Evolutionary conservation across 2,888 invertebrate genomes (phyloP).

Genomic region (Eupelmus urozonus): DNA sequence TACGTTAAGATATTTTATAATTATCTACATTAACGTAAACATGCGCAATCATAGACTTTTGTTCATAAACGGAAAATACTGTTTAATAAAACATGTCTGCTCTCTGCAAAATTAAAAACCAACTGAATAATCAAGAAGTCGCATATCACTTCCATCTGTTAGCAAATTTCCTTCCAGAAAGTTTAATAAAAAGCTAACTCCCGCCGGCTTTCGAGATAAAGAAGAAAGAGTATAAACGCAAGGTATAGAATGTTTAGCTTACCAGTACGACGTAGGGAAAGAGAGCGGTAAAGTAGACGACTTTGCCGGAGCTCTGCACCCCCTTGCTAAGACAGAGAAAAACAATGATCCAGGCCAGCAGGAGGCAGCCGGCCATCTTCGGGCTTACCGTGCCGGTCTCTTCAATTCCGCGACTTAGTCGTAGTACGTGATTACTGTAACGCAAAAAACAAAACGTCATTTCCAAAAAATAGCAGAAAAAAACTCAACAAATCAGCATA

Average conservation of each 20-base stretch:
- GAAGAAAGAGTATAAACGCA: neutral
- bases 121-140: too few species aligned
- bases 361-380: slow-evolving; percentile 86
- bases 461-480: neutral
- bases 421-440: slow-evolving; percentile 80
- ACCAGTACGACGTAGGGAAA: slow-evolving; percentile 87
- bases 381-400: slow-evolving; percentile 83
- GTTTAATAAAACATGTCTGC: too few species aligned
- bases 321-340: slow-evolving; percentile 89
- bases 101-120: too few species aligned
- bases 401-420: slow-evolving; percentile 86
- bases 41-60: too few species aligned
- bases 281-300: slow-evolving; percentile 87
- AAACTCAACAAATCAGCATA: too few species aligned
- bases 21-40: too few species aligned
- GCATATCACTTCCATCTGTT: too few species aligned
- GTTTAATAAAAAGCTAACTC: too few species aligned
- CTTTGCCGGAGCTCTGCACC: slow-evolving; percentile 89
- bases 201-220: too few species aligned
- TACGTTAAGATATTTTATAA: too few species aligned
- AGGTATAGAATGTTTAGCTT: slow-evolving; percentile 76
- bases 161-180: too few species aligned
- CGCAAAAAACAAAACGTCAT: neutral
- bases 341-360: slow-evolving; percentile 88
- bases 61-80: too few species aligned